Base-by-base conservation (phyloP, 2,797 vertebrate genomes). In the Ambastaia sidthimunki region DNA sequence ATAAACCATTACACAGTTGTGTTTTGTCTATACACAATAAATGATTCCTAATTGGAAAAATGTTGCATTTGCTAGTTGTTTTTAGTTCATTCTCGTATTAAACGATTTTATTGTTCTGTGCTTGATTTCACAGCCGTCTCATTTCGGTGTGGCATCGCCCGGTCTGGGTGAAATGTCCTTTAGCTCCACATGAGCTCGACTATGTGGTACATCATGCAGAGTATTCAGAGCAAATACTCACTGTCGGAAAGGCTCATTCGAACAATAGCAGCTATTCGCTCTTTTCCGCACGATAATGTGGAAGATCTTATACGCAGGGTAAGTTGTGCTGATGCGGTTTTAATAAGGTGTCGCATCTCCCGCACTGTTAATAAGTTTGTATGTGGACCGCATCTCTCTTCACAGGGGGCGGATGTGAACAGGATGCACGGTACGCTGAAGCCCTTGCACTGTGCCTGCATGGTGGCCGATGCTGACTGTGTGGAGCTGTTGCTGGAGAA, bases 181-280 rank as follows among this genome's bases (percentile, higher is more conserved):
- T 88, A 84, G 89, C 87, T 89, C 90, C 92, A 89, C 88, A 96
- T 95, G 94, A 94, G 93, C 91, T 96, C 94, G 95, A 96, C 94
- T 93, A 97, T 97, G 96, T 98, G 97, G 97, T 98, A 98, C 94
- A 96, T 96, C 89, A 99, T 99, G 97, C 96, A 98, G 93, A 96
- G 95, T 92, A 96, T 97, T 93, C 96, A 98, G 87, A 98, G 96
- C 93, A 98, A 98, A 90, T 97, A 97, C 87, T 98, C 97, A 12
- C 92, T 99, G 89, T 98, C 97, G 0, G 97, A 99, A 92, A 93
- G 97, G 74, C 94, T 99, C 62, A 98, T 99, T 89, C 95, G 97
- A 75, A 97, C 97, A 60, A 98, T 99, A 16, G 96, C 97, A 74
- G 96, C 96, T 89, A 97, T 97, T 82, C 96, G 97, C 60, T 98